Evolutionary conservation across 2,888 invertebrate genomes (phyloP).

Genomic region (Rhamnusium bicolor): DNA sequence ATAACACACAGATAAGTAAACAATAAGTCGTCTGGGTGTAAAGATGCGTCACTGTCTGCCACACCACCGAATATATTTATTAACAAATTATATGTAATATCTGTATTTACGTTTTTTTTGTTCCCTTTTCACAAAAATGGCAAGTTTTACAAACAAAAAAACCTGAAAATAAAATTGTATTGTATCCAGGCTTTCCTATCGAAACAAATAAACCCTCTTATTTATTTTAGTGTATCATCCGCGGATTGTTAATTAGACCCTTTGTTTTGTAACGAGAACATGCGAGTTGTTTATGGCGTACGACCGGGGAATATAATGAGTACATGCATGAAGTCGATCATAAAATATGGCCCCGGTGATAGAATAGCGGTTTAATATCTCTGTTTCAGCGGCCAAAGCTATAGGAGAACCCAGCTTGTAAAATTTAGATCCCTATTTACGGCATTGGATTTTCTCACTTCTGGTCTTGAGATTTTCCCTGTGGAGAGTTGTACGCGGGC

Average conservation of each 20-base stretch:
- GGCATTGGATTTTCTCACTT: not conserved
- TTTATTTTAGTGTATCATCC: not conserved
- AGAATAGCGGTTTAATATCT: slow-evolving; percentile 47
- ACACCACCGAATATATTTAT: no score
- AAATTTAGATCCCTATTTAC: slow-evolving; percentile 13
- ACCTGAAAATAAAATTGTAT: not conserved
- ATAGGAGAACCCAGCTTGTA: slow-evolving; percentile 9
- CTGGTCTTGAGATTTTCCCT: not conserved
- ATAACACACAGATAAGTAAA: no score
- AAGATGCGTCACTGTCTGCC: no score
- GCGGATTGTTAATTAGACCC: not conserved
- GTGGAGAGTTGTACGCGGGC: not conserved
- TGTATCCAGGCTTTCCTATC: not conserved
- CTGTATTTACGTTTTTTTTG: no score
- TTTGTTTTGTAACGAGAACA: slow-evolving; percentile 2
- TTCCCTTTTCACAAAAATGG: not conserved
- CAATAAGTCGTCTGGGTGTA: no score
- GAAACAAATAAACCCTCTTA: not conserved
- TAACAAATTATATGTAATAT: no score
- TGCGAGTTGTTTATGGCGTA: slow-evolving; percentile 42
- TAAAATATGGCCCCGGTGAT: slow-evolving; percentile 48
- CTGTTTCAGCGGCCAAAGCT: slow-evolving; percentile 38
- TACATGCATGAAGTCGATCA: slow-evolving; percentile 40
- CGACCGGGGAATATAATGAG: slow-evolving; percentile 42
- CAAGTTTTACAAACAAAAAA: not conserved